Percentiles rank a stretch among this genome's conserved stretches.
Evolutionary conservation across 1,140 invertebrate species (phyloP).

Genomic region (Apis dorsata): DNA sequence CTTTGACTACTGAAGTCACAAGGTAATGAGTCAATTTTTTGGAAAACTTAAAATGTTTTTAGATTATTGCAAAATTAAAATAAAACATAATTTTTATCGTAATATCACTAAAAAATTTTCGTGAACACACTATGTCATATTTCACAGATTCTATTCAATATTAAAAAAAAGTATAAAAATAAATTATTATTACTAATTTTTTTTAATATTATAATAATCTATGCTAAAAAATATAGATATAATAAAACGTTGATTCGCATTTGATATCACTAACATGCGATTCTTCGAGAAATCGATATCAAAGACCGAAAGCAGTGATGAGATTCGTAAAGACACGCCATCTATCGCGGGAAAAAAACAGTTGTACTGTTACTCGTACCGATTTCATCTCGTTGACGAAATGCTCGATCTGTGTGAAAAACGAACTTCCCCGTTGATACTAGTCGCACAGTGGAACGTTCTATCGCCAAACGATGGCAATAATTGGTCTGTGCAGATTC

Average conservation of each 20-base stretch:
- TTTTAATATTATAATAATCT: neutral
- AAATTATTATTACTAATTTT: neutral
- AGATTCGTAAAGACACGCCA: neutral
- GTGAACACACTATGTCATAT: neutral
- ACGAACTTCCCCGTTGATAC: constrained; percentile 34
- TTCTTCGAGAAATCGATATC: neutral
- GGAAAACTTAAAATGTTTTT: neutral
- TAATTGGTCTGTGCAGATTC: constrained; percentile 66
- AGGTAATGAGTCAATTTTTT: neutral
- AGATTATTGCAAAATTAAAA: neutral
- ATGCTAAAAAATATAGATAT: no score
- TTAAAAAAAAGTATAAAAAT: neutral
- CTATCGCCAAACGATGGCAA: constrained; percentile 60
- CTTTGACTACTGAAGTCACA: neutral
- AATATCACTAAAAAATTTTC: neutral
- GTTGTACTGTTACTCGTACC: constrained; percentile 48
- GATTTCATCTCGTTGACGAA: constrained; percentile 61
- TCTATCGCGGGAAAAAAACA: neutral
- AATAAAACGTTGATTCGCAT: neutral
- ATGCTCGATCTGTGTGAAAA: constrained; percentile 2
- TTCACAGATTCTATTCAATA: constrained; percentile 8
- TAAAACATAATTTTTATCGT: neutral
- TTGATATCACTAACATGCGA: constrained; percentile 8
- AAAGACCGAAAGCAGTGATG: no score
- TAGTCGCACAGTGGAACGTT: constrained; percentile 29